Evolutionary conservation across 2,113 vertebrate genomes (phyloP).

Genomic region (Pseudorectes ferrugineus): DNA sequence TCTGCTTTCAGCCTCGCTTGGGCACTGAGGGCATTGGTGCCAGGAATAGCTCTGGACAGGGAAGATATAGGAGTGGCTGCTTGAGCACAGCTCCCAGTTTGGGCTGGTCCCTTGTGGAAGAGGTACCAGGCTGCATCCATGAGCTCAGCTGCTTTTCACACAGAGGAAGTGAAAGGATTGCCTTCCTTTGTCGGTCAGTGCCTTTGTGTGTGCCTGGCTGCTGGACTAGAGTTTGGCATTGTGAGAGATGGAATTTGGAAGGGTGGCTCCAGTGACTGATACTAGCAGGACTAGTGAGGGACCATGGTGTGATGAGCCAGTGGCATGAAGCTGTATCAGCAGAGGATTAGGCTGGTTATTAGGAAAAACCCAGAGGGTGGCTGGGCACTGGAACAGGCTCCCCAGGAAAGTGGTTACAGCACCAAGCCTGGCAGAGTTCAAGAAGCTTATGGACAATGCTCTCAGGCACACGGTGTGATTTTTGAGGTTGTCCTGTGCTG

Average conservation of each 20-base stretch:
- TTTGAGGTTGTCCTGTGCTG: neutral
- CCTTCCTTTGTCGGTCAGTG: neutral
- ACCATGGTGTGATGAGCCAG: neutral
- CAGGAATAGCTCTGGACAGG: constrained; percentile 53
- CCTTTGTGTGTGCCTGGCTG: neutral
- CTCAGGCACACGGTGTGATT: neutral
- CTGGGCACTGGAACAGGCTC: neutral
- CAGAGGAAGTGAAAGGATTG: neutral
- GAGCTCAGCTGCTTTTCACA: neutral
- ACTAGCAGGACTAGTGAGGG: neutral
- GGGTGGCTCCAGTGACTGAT: neutral
- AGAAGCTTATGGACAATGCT: neutral
- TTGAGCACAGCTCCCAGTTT: neutral
- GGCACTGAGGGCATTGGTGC: constrained; percentile 8
- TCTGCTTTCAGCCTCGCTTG: constrained; percentile 33
- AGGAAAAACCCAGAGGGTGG: neutral
- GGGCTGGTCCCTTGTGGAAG: neutral
- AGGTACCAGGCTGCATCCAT: neutral
- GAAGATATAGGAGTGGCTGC: neutral
- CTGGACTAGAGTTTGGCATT: neutral
- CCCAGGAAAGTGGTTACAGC: neutral
- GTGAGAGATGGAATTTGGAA: neutral
- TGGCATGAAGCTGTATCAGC: neutral
- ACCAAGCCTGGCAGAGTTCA: neutral
- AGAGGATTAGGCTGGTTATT: neutral